Conservation (phyloP, 1,140 invertebrate species). For the Pomacea maculata region DNA sequence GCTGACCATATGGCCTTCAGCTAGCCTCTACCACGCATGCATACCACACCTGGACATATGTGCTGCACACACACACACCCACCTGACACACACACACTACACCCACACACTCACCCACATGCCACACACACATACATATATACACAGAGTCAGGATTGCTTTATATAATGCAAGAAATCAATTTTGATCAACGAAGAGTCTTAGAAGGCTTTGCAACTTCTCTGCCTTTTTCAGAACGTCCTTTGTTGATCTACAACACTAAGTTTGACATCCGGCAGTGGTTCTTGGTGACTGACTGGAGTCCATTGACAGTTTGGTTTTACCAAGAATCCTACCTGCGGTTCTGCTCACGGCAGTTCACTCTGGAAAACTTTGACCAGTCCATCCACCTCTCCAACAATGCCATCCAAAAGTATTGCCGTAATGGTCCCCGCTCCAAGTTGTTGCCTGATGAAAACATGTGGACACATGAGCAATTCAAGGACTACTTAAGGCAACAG, state of each 20-base stretch:
- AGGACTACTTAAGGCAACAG: slow-evolving; percentile 61
- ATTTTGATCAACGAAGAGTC: no score
- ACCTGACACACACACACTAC: no score
- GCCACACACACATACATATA: no score
- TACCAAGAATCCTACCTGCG: slow-evolving; percentile 87
- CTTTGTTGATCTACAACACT: slow-evolving; percentile 84
- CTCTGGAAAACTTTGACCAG: slow-evolving; percentile 88
- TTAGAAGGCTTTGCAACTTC: slow-evolving; percentile 7
- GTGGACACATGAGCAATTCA: slow-evolving; percentile 80
- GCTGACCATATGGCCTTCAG: no score
- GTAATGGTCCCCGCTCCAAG: slow-evolving; percentile 78
- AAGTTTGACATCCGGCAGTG: slow-evolving; percentile 86
- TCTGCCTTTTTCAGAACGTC: slow-evolving; percentile 60
- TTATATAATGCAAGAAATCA: no score
- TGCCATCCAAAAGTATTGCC: slow-evolving; percentile 91
- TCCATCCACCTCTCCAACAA: slow-evolving; percentile 92
- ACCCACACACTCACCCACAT: no score
- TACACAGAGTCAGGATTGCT: no score
- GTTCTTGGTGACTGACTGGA: slow-evolving; percentile 88
- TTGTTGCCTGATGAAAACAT: slow-evolving; percentile 81
- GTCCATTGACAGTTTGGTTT: slow-evolving; percentile 92
- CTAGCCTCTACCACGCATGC: no score
- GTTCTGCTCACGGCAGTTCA: slow-evolving; percentile 92
- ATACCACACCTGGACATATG: no score
- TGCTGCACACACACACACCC: no score